A percentile compares a stretch with the other conserved stretches of the same genome.
phyloP scores from a whole-genome alignment of 1,140 invertebrate genomes.

The Drosophila punjabiensis region DNA sequence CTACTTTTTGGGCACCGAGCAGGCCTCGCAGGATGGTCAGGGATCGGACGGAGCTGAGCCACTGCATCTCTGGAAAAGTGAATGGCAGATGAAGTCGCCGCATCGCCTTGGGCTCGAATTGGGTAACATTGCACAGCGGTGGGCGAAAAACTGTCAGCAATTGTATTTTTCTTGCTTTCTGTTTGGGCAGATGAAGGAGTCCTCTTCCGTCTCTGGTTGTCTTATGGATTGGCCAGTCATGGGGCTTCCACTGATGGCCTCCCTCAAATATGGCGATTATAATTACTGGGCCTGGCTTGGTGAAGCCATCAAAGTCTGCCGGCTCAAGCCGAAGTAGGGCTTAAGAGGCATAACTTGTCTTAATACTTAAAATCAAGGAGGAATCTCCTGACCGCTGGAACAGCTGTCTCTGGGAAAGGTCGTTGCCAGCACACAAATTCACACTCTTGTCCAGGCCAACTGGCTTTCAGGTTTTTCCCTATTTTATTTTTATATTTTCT shows the following conservation, averaged over 20 bases:
- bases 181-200: conserved; percentile 32
- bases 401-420: conserved; percentile 57
- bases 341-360: conserved; percentile 19
- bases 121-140: conserved; percentile 57
- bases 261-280: conserved; percentile 42
- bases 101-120: conserved; percentile 63
- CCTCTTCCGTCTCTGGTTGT: background rate
- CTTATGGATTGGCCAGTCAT: conserved; percentile 29
- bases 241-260: conserved; percentile 1
- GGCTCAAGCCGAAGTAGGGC: conserved; percentile 2
- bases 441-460: conserved; percentile 41
- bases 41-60: conserved; percentile 31
- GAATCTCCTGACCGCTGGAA: conserved; percentile 5
- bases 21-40: conserved; percentile 62
- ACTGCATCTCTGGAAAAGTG: conserved; percentile 64
- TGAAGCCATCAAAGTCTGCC: conserved; percentile 1
- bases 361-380: background rate
- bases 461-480: conserved; percentile 40
- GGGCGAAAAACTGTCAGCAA: conserved; percentile 59
- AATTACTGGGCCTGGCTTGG: conserved; percentile 33
- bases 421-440: conserved; percentile 57
- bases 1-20: conserved; percentile 40
- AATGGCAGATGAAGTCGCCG: conserved; percentile 69
- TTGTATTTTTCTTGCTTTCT: conserved; percentile 42
- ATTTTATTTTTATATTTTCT: conserved; percentile 18